phyloP scores from a whole-genome alignment of 1,140 invertebrate genomes.

The Manduca sexta region DNA sequence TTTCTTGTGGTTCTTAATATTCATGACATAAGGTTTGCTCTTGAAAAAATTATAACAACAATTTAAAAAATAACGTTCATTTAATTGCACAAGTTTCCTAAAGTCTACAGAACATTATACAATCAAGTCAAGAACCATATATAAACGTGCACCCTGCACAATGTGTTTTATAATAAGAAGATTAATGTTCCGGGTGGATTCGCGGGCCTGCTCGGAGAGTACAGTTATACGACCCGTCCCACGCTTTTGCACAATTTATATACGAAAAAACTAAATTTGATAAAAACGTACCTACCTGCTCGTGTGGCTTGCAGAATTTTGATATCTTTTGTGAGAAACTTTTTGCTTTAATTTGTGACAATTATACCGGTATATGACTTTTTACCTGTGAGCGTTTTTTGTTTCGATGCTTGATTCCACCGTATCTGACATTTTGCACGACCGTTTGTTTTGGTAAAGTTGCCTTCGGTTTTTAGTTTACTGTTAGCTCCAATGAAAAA shows the following conservation, averaged over 20 bases:
- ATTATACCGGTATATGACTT: slow-evolving; percentile 73
- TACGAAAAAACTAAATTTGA: slow-evolving; percentile 47
- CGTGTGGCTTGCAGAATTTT: slow-evolving; percentile 73
- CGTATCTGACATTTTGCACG: slow-evolving; percentile 53
- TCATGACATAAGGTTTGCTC: no score
- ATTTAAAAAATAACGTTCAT: no score
- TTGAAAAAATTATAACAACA: no score
- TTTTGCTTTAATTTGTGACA: slow-evolving; percentile 74
- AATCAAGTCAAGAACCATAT: background rate
- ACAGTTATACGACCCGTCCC: slow-evolving; percentile 65
- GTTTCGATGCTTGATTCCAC: slow-evolving; percentile 33
- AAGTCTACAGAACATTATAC: no score
- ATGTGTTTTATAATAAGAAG: slow-evolving; percentile 18
- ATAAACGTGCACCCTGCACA: slow-evolving; percentile 13
- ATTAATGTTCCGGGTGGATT: slow-evolving; percentile 32
- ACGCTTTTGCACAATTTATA: slow-evolving; percentile 65
- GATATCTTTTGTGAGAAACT: slow-evolving; percentile 65
- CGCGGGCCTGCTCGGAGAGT: slow-evolving; percentile 27
- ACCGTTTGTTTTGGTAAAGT: slow-evolving; percentile 54
- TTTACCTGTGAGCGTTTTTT: slow-evolving; percentile 65
- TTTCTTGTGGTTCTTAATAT: no score
- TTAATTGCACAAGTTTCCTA: no score
- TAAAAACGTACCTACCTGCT: slow-evolving; percentile 61
- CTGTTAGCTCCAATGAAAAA: slow-evolving; percentile 34
- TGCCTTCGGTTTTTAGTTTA: slow-evolving; percentile 36